Conservation (phyloP, 2,113 vertebrate species). For the Nycticorax nycticorax region DNA sequence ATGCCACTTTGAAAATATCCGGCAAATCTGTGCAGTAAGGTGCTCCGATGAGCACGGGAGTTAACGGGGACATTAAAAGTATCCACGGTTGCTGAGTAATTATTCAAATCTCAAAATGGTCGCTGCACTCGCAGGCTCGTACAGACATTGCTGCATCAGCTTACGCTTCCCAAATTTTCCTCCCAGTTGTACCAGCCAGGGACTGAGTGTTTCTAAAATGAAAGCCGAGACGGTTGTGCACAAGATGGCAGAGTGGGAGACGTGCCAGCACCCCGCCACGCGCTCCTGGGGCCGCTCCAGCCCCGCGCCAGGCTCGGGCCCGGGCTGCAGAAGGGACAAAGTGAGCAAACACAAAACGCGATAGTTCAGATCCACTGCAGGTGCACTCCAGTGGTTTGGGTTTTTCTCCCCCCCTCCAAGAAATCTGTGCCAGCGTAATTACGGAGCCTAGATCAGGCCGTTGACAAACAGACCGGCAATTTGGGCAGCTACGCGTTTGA, state of each 20-base stretch:
- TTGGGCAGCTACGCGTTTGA: not conserved
- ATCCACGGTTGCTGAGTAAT: not conserved
- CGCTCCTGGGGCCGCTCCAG: not conserved
- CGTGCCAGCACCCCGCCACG: not conserved
- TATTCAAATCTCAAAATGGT: not conserved
- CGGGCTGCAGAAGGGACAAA: not conserved
- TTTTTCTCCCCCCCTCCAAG: not conserved
- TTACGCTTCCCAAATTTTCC: not conserved
- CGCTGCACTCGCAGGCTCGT: accelerated
- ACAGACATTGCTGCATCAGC: not conserved
- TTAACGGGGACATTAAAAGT: not conserved
- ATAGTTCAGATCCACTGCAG: not conserved
- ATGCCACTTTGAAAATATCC: not conserved
- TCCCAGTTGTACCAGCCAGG: not conserved
- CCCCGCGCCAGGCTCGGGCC: not conserved
- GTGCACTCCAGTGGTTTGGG: not conserved
- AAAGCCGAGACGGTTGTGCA: not conserved
- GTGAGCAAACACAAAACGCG: accelerated
- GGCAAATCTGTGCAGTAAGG: not conserved
- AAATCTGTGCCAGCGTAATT: not conserved
- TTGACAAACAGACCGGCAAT: not conserved
- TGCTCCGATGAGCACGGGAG: not conserved
- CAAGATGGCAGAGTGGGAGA: not conserved
- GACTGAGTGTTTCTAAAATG: not conserved
- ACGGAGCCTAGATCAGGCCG: not conserved